Percentiles rank a stretch among this genome's conserved stretches.
These are phyloP conservation scores for Microcebus tavaratra DNA, from an alignment of 2,113 vertebrate genomes.

Conservation along the genomic window DNA sequence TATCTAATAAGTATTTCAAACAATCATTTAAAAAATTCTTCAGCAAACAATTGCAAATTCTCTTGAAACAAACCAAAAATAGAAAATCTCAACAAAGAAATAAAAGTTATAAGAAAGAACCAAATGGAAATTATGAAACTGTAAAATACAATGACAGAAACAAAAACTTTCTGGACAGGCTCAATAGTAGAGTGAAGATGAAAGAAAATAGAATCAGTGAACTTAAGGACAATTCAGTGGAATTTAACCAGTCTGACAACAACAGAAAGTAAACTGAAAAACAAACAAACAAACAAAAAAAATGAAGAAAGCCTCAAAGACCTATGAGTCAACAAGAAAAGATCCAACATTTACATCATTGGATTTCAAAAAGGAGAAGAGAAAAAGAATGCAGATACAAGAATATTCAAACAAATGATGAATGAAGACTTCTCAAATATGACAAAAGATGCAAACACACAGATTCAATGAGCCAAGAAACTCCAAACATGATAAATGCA, in stretches of 20 bases:
- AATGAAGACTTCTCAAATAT: neutral
- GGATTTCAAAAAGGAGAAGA: neutral
- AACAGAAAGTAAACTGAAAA: neutral
- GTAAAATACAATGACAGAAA: neutral
- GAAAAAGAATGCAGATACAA: neutral
- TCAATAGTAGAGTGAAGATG: neutral
- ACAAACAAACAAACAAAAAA: neutral
- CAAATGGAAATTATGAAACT: neutral
- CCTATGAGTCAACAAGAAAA: neutral
- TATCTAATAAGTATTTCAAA: neutral
- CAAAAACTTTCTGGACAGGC: neutral
- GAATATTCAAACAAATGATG: neutral
- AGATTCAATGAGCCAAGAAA: no score
- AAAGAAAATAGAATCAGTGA: neutral
- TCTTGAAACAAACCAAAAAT: neutral
- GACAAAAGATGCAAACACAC: neutral
- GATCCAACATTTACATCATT: neutral
- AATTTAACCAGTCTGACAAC: neutral
- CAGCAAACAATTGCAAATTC: neutral
- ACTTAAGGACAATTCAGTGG: neutral
- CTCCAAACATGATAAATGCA: neutral
- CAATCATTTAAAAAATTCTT: neutral
- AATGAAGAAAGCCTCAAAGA: neutral
- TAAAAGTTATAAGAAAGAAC: neutral
- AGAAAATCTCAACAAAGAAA: neutral